Conservation (phyloP, 1,140 invertebrate genomes). For the Drosophila lowei region DNA sequence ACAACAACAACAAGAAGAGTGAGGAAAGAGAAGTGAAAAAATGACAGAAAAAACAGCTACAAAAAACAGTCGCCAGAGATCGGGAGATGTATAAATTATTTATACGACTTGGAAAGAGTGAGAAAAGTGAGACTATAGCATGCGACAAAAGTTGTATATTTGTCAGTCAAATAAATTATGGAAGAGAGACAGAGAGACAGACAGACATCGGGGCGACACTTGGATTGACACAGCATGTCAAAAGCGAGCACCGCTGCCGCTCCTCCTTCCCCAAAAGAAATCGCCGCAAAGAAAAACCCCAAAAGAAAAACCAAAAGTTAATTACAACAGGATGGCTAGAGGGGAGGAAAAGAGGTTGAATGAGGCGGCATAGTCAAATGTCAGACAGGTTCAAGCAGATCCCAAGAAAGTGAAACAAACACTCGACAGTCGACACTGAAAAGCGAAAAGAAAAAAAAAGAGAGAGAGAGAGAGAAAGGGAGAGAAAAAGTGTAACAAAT, state of each 20-base stretch:
- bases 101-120: slow-evolving; percentile 8
- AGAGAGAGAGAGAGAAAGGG: not conserved
- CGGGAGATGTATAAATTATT: slow-evolving; percentile 38
- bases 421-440: not conserved
- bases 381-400: slow-evolving; percentile 26
- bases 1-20: no score
- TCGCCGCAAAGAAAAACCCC: no score
- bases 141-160: slow-evolving; percentile 21
- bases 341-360: not conserved
- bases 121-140: slow-evolving; percentile 6
- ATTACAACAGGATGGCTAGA: slow-evolving; percentile 13
- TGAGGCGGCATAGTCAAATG: slow-evolving; percentile 11
- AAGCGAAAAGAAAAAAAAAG: no score
- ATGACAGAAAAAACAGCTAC: not conserved
- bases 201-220: not conserved
- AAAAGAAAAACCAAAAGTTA: slow-evolving; percentile 42
- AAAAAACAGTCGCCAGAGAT: slow-evolving; percentile 5
- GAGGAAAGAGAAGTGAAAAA: slow-evolving; percentile 16
- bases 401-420: slow-evolving; percentile 29
- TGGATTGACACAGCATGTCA: slow-evolving; percentile 29
- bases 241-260: slow-evolving; percentile 31
- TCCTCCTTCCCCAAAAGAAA: no score
- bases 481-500: slow-evolving; percentile 55
- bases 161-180: slow-evolving; percentile 24
- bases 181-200: not conserved